Base-by-base conservation (phyloP, 2,797 vertebrate species). In the Pipistrellus pipistrellus region DNA sequence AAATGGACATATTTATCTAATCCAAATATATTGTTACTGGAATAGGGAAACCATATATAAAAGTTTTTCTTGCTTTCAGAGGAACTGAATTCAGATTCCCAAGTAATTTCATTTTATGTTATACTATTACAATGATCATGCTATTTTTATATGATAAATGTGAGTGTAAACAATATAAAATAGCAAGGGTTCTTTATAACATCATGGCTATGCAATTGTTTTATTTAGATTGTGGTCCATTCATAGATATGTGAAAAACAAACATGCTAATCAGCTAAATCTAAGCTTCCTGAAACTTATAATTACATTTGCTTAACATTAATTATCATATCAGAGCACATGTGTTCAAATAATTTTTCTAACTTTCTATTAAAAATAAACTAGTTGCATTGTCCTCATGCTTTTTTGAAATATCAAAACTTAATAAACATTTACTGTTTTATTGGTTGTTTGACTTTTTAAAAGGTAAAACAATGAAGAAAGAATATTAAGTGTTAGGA, bases 1-100 rank as follows among this genome's bases (percentile, higher is more conserved):
- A 92, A 87, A 64, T 73, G 72, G 94, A 76, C 48, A 53, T 32
- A 77, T 80, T 94, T 85, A 91, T 90, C 27, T 88, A 86, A 85
- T 71, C 64, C 38, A 71, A 85, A 64, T 76, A n/a, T 21, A 91
- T 53, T 90, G 25, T 78, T 41, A 66, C 35, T 93, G 83, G 53
- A 66, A 91, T 69, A 14, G 72, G 25, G 53, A 6, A 5, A 71
- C 15, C 72, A 62, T 14, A 71, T 83, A 77, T 72, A 80, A 91
- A 83, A 83, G 66, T 20, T 86, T 95, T 68, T 21, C 46, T 68
- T 62, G 53, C 48, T 75, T 81, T 76, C 21, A 80, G 25, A 80
- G 38, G 7, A 77, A 76, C 8, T 95, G 64, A 89, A 55, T 69
- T 84, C 46, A 55, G 8, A 85, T 78, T 91, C 41, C 62, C 27